Base-by-base conservation (phyloP, 2,888 invertebrate species). In the Caenorhabditis wallacei region DNA sequence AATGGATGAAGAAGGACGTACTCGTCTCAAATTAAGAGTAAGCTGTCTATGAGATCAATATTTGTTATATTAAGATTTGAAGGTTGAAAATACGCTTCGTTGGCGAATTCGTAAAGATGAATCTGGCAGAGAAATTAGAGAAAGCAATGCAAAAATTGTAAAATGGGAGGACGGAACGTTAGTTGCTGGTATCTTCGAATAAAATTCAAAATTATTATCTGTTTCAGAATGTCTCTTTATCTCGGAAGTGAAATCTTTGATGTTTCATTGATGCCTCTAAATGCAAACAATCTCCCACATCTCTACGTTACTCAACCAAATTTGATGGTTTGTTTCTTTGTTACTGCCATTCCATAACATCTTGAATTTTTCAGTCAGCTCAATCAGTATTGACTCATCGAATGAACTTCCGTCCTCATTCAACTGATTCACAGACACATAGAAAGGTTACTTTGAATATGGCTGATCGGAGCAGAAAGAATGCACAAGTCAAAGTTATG, bases 381-480 rank as follows among this genome's bases (percentile, higher is more conserved):
- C 98, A 98, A 92, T 96, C 97, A 0, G 96, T 99, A 37, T 98
- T 99, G 94, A 94, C 96, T 51, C 97, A 97, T 0, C 98, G 98
- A 93, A 94, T 99, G 0, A 96, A 97, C 1, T 99, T 99, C 95
- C 94, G 98, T 54, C 99, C 99, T 0, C 97, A 98, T 92, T 98
- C 98, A 0, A 99, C 98, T 0, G 98, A 99, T 92, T 98, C 98
- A 24, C 97, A 98, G 93, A 99, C 99, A 0, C 98, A 99, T 93
- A 95, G 97, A 88, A 99, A 99, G 94, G 85, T 88, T 96, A 99
- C 98, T 0, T 94, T 98, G 93, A 98, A 97, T 0, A 94, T 98
- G 88, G 98, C 98, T 0, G 98, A 99, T 93, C 94, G 97, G 69
- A 96, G 96, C 54, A 95, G 96, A 66, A 97, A 97, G 93, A 96